Conservation (phyloP, 2,113 vertebrate species). For the Arvicanthis niloticus region DNA sequence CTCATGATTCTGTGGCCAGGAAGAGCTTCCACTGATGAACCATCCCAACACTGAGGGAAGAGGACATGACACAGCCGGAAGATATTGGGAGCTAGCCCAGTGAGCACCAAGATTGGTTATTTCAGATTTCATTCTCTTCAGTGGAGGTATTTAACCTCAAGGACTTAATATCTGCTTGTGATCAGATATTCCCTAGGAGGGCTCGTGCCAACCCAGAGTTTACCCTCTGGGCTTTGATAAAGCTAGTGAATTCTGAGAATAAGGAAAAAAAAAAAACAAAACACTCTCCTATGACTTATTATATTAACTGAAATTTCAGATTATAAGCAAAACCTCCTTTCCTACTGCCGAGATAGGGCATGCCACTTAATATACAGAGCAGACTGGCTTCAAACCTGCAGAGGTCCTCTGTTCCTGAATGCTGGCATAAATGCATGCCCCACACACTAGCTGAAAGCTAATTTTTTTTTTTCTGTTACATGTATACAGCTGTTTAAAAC, state of each 20-base stretch:
- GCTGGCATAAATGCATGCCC: not conserved
- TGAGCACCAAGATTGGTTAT: not conserved
- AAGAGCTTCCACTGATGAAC: not conserved
- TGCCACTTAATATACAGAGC: not conserved
- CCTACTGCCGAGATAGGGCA: not conserved
- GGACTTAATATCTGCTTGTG: not conserved
- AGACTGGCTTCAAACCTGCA: not conserved
- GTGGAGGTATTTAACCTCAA: not conserved
- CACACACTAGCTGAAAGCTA: not conserved
- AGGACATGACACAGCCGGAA: not conserved
- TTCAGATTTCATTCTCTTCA: not conserved
- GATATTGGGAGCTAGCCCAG: not conserved
- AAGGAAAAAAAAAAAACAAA: not conserved
- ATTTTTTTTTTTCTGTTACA: not conserved
- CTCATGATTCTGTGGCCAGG: not conserved
- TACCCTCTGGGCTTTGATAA: not conserved
- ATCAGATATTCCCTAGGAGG: not conserved
- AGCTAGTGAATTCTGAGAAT: not conserved
- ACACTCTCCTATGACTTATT: too few relatives aligned
- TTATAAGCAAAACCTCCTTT: not conserved
- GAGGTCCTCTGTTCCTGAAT: not conserved
- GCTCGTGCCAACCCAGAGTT: not conserved
- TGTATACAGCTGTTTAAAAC: not conserved
- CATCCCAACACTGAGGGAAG: not conserved
- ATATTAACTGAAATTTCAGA: not conserved